Evolutionary conservation across 2,113 vertebrate genomes (phyloP).

Genomic region (Scomber japonicus): DNA sequence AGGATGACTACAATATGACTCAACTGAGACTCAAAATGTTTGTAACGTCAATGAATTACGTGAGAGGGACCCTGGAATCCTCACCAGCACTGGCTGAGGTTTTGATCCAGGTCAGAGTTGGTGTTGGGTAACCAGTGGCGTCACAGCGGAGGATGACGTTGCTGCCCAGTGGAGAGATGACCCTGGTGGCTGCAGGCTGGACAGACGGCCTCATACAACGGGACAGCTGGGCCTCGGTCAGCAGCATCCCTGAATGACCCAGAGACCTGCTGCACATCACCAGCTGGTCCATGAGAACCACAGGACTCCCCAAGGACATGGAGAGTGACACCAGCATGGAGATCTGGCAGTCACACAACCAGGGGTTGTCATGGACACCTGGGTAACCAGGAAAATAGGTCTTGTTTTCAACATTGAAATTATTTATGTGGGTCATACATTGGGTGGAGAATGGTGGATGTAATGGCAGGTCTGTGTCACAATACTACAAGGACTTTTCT

Average conservation of each 20-base stretch:
- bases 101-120: constrained; percentile 90
- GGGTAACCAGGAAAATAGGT: constrained; percentile 15
- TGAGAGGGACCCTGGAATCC: background rate
- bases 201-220: constrained; percentile 90
- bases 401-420: background rate
- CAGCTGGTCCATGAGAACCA: constrained; percentile 89
- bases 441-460: background rate
- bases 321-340: constrained; percentile 90
- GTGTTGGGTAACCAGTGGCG: constrained; percentile 91
- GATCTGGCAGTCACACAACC: constrained; percentile 95
- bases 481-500: too few relatives aligned
- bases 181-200: constrained; percentile 91
- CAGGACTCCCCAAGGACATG: constrained; percentile 80
- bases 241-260: constrained; percentile 83
- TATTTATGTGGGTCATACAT: background rate
- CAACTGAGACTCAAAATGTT: background rate
- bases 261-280: constrained; percentile 88
- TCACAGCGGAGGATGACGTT: constrained; percentile 93
- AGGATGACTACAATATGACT: constrained; percentile 17
- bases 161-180: constrained; percentile 90
- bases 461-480: too few relatives aligned
- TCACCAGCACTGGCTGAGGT: constrained; percentile 87
- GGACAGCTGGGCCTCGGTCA: constrained; percentile 87
- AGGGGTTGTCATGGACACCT: constrained; percentile 97
- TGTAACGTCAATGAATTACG: background rate